These are phyloP conservation scores for Rhimphoctona megacephalus DNA, from an alignment of 2,888 invertebrate genomes.

Conservation along the genomic window DNA sequence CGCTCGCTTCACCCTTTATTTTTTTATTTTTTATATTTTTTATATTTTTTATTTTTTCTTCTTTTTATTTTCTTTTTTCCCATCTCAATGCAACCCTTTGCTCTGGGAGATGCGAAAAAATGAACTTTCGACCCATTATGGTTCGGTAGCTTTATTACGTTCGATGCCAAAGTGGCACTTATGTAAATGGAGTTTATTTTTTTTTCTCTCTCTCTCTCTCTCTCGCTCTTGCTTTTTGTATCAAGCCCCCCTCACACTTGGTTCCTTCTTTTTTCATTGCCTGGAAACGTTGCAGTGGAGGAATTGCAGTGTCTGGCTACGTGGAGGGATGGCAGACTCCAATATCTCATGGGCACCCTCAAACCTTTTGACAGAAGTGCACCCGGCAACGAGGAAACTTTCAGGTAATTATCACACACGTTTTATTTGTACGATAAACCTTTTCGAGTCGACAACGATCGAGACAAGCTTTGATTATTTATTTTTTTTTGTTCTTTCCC, in stretches of 20 bases:
- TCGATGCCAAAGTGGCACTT: constrained; percentile 44
- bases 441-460: not conserved
- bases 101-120: constrained; percentile 8
- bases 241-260: not conserved
- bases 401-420: constrained; percentile 86
- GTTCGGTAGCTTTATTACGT: constrained; percentile 27
- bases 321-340: constrained; percentile 94
- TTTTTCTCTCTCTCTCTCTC: not conserved
- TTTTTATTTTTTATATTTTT: constrained; percentile 5
- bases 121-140: constrained; percentile 8
- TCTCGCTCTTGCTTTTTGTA: not conserved
- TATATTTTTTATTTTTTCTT: constrained; percentile 34
- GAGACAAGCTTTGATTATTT: not conserved
- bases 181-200: constrained; percentile 37
- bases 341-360: constrained; percentile 92
- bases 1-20: constrained; percentile 57
- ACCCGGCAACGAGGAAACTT: constrained; percentile 90
- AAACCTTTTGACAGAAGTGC: constrained; percentile 87
- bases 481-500: not conserved
- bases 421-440: constrained; percentile 13
- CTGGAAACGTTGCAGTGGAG: constrained; percentile 87
- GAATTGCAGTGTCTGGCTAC: constrained; percentile 93
- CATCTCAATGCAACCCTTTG: constrained; percentile 20
- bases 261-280: constrained; percentile 18
- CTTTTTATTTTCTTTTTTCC: constrained; percentile 16